Conservation (phyloP, 2,113 vertebrate genomes). For the Butastur rufipennis region DNA sequence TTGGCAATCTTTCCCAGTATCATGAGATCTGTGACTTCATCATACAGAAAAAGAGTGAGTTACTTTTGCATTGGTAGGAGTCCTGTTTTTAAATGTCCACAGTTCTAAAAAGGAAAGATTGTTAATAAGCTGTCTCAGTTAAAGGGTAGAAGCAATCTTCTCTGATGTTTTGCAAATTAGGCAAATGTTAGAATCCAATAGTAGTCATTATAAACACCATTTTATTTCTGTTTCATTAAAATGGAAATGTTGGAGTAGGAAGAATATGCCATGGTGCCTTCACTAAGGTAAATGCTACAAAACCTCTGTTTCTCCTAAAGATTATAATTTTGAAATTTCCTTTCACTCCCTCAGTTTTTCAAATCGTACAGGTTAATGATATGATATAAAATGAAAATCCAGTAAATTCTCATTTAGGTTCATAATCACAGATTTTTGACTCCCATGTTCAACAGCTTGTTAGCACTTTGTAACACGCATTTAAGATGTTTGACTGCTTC, state of each 20-base stretch:
- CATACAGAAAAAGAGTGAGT: constrained; percentile 78
- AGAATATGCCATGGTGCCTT: background rate
- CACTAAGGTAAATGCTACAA: background rate
- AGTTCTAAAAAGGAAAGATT: background rate
- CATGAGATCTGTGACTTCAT: constrained; percentile 81
- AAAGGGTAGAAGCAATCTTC: background rate
- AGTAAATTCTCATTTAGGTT: background rate
- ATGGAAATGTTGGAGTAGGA: background rate
- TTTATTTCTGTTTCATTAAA: background rate
- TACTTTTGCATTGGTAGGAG: background rate
- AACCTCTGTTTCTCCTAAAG: background rate
- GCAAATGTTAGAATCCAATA: background rate
- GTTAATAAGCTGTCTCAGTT: constrained; percentile 12
- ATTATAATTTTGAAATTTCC: background rate
- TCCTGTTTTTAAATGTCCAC: background rate
- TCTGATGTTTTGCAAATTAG: background rate
- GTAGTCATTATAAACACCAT: background rate
- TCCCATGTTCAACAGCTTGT: background rate
- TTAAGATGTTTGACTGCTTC: background rate
- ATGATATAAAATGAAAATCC: background rate
- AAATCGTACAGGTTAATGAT: background rate
- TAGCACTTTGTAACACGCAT: background rate
- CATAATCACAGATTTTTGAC: background rate
- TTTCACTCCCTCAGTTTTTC: background rate
- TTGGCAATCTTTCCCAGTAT: constrained; percentile 85